Percentiles rank a stretch among this genome's conserved stretches.
Evolutionary conservation across 2,797 vertebrate species (phyloP).

Genomic region (Astyanax mexicanus): DNA sequence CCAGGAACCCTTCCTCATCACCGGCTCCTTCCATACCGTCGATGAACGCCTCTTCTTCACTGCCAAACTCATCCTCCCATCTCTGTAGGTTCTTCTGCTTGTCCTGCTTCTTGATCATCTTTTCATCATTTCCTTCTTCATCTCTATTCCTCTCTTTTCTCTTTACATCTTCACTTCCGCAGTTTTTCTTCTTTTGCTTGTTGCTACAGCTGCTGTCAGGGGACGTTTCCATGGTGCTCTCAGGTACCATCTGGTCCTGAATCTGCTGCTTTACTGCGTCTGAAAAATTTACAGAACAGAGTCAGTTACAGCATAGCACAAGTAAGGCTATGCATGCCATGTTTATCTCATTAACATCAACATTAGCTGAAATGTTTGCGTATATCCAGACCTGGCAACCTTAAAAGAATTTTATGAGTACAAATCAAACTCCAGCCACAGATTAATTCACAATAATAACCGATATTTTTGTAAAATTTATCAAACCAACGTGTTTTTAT

Average conservation of each 20-base stretch:
- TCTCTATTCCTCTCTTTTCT: no score
- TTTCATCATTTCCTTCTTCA: not conserved
- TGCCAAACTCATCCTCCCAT: not conserved
- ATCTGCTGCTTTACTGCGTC: not conserved
- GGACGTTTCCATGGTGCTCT: not conserved
- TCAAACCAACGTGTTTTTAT: no score
- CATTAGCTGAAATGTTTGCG: no score
- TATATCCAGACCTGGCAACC: no score
- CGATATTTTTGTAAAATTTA: no score
- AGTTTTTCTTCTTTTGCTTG: not conserved
- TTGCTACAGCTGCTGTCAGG: not conserved
- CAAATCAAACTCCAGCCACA: no score
- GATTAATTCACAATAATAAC: no score
- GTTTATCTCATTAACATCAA: no score
- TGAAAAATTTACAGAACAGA: not conserved
- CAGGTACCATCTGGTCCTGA: conserved; percentile 46
- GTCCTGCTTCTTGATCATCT: not conserved
- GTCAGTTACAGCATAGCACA: not conserved
- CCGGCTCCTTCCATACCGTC: not conserved
- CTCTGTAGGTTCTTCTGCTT: not conserved
- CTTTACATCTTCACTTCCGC: no score
- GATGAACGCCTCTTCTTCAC: conserved; percentile 5
- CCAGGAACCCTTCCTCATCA: conserved; percentile 5
- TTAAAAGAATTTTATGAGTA: no score
- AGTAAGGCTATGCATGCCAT: no score